A percentile compares a stretch with the other conserved stretches of the same genome.
Evolutionary conservation across 2,797 vertebrate species (phyloP).

Genomic region (Bufotes viridis): DNA sequence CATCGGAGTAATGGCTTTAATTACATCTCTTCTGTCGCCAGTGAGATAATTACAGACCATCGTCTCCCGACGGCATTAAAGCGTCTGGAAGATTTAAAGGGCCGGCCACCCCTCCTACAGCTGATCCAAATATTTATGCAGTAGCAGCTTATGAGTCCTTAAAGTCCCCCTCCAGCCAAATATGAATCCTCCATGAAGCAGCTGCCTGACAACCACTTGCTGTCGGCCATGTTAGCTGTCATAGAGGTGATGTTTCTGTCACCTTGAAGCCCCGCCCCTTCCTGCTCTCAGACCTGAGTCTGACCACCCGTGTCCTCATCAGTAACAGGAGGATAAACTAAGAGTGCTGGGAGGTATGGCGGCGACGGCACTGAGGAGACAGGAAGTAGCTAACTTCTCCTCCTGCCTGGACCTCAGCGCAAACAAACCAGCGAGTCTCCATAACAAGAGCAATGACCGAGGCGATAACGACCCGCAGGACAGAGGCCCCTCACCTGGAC

Average conservation of each 20-base stretch:
- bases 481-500: slow-evolving; percentile 71
- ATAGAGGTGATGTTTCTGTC: background rate
- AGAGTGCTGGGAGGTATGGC: no score
- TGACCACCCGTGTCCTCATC: no score
- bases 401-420: no score
- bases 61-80: background rate
- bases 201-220: background rate
- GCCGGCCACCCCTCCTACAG: background rate
- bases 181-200: background rate
- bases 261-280: background rate
- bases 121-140: background rate
- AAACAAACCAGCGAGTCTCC: no score
- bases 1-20: background rate
- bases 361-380: no score
- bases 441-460: background rate
- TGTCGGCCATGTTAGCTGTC: background rate
- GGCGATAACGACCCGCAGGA: background rate
- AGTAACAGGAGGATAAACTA: no score
- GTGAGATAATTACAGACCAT: background rate
- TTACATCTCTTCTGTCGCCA: background rate
- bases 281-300: no score
- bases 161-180: background rate
- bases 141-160: background rate
- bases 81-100: no score
- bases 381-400: no score